A percentile compares a stretch with the other conserved stretches of the same genome.
Evolutionary conservation across 2,888 invertebrate genomes (phyloP).

Genomic region (Cenopis cana): DNA sequence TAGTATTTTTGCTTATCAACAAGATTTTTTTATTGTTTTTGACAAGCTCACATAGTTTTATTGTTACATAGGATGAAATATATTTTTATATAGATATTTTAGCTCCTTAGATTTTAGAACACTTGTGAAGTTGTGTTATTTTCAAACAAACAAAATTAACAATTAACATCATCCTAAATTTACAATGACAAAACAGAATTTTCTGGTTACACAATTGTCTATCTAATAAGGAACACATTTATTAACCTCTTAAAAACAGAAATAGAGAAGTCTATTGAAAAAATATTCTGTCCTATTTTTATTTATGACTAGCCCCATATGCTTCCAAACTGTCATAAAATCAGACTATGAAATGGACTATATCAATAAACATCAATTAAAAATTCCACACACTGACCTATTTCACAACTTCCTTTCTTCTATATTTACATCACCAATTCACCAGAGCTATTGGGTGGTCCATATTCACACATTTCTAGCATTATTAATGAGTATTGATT

Average conservation of each 20-base stretch:
- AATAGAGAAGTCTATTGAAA: background rate
- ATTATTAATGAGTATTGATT: background rate
- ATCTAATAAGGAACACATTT: too few species aligned
- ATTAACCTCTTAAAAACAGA: background rate
- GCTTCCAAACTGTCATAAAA: conserved; percentile 26
- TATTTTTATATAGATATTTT: too few species aligned
- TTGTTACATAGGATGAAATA: too few species aligned
- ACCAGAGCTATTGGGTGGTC: conserved; percentile 28
- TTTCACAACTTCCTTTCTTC: conserved; percentile 34
- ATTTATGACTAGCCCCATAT: conserved; percentile 44
- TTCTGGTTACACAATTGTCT: too few species aligned
- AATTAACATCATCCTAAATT: too few species aligned
- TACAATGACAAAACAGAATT: too few species aligned
- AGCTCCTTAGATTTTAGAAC: too few species aligned
- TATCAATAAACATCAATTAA: conserved; percentile 33
- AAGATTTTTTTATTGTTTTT: background rate
- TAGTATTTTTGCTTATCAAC: background rate
- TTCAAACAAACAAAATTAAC: too few species aligned
- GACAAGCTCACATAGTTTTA: background rate
- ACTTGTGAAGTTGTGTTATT: too few species aligned
- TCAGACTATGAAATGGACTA: conserved; percentile 32
- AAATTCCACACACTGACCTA: conserved; percentile 24
- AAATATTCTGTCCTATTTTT: conserved; percentile 29
- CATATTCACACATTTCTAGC: background rate
- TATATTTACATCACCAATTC: conserved; percentile 30